Base-by-base conservation (phyloP, 2,888 invertebrate genomes). In the Zonitis immaculata region DNA sequence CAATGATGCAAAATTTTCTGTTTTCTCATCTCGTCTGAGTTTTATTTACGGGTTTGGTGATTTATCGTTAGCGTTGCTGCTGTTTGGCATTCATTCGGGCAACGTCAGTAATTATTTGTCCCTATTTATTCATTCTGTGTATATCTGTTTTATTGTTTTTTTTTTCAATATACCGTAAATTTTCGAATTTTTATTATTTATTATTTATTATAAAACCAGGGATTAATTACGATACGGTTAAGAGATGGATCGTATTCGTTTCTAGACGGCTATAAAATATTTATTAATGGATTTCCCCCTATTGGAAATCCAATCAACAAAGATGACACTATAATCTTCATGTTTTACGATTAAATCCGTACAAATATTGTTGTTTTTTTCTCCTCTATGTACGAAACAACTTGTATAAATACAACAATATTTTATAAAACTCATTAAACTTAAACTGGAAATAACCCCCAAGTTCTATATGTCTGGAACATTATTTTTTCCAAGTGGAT, bases 41-140 rank as follows among this genome's bases (percentile, higher is more conserved):
- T 45, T 45, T 25, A 45, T 45, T 45, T 45, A 45, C 28, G 45
- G 20, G n/a, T n/a, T 39, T 28, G 45, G 45, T 26, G 28, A 45
- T 45, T 45, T 26, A 45, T 45, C 45, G 18, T 39, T 39, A n/a
- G 35, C 18, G 9, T 35, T 18, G 14, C 16, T 18, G n/a, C n/a
- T n/a, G n/a, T n/a, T 5, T 22, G 18, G 39, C 18, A 39, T 39
- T 14, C 32, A 32, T 14, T 39, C 20, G 1, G 6, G 18, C 9
- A 9, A 20, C 11, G 20, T 39, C 20, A 18, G 39, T 39, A 39
- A 39, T 39, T 39, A 20, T 39, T 39, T 20, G 39, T 39, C 39
- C 39, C 39, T 39, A 20, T 39, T 39, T 20, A 39, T 11, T 22
- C 22, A 4, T 3, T 22, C 22, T 22, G 22, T 8, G 1, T 4